Evolutionary conservation across 2,113 vertebrate genomes (phyloP).

Genomic region (pig (Sus scrofa)): T2T-Sscrofa CM000827.6:96297001-96297500

Average conservation of each 20-base stretch:
- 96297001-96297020: neutral
- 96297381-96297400: neutral
- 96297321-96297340: neutral
- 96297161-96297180: neutral
- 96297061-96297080: neutral
- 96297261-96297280: too few species aligned
- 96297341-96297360: neutral
- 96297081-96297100: neutral
- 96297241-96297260: too few species aligned
- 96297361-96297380: neutral
- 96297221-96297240: too few species aligned
- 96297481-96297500: too few species aligned
- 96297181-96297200: too few species aligned
- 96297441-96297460: too few species aligned
- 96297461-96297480: too few species aligned
- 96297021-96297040: neutral
- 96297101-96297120: neutral
- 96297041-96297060: neutral
- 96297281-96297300: too few species aligned
- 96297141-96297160: neutral
- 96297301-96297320: neutral
- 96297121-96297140: neutral
- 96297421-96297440: too few species aligned
- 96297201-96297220: too few species aligned
- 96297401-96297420: too few species aligned